Evolutionary conservation across 2,113 vertebrate genomes (phyloP), one percentile per base, ranked within the genome.

Genomic region (Engraulis encrasicolus): DNA sequence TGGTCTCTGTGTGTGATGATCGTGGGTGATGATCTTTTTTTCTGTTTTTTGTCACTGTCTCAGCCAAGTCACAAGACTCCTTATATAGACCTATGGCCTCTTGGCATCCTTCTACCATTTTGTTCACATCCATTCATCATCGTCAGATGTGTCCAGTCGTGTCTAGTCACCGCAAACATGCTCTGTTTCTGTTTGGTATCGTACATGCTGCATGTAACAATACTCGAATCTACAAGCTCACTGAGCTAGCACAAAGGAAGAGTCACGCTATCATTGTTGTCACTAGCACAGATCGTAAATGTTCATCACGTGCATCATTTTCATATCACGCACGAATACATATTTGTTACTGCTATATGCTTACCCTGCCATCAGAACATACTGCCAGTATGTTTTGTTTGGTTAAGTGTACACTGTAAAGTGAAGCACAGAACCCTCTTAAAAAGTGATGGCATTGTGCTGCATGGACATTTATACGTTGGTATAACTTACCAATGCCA

Each of bases 61-160:
- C 58, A 12, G 23, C 58, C 58, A 66, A 66, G 23, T 27, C 58
- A 9, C 7, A 66, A 23, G 58, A 66, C 58, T 23, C 23, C 7
- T 66, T 23, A n/a, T 27, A 23, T 31, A 66, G 58, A 11, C 2
- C 19, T 9, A 45, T 45, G 40, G 40, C 40, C 40, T 45, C 40
- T 45, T 45, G 40, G 40, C 40, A 45, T 45, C 40, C 40, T 45
- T 45, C 40, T n/a, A 19, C 7, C 58, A 66, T 66, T 66, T 66
- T 66, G 31, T 23, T 66, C 58, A 58, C 54, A 58, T n/a, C 20
- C 54, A 66, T 66, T 23, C 23, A 45, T 66, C 58, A 66, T 66
- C n/a, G 58, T 66, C 58, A 31, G 58, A 31, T 27, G 58, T 66
- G 58, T 66, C 58, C 23, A 66, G 58, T 66, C n/a, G 58, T 66